Base-by-base conservation (phyloP, 1,140 invertebrate genomes). In the Bombus polaris region DNA sequence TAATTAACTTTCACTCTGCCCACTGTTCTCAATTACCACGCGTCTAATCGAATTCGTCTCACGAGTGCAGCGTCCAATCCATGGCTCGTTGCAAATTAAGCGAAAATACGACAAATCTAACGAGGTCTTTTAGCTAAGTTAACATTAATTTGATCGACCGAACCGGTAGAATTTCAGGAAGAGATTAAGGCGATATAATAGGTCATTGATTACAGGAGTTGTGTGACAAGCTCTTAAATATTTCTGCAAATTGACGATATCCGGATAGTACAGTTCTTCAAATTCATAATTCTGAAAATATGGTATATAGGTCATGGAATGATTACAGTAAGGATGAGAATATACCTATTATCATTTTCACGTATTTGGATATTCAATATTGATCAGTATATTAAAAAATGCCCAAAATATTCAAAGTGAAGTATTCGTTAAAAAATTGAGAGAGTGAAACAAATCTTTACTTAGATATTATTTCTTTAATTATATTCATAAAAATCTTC, bases 1-100 rank as follows among this genome's bases (percentile, higher is more conserved):
- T 75, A 75, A 75, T 53, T 35, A 25, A 32, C 62, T 78, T 78
- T 59, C 47, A 79, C 65, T 79, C 42, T 59, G 37, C 18, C 71
- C 71, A 42, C 35, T 6, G 47, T 79, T 70, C 39, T 42, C 8
- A n/a, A 72, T 72, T 72, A 42, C 71, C 37, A 15, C 71, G 25
- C 39, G 71, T 28, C 28, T 42, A 42, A 72, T 39, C 71, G 5
- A 72, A 42, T 72, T 44, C 22, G 62, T 78, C 18, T 44, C 18
- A 25, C 37, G 74, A 68, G 76, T 13, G 15, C 12, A 15, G 1
- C 35, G 25, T 22, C 57, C 28, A 6, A 37, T 75, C 44, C 32
- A 53, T 53, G 73, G n/a, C 22, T 74, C n/a, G 44, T 57, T 75
- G 37, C 47, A 75, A 75, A 75, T 75, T 57, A 53, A 37, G 73